Evolutionary conservation across 2,113 vertebrate species (phyloP), one percentile per base, ranked within the genome.

Genomic region (Glaucomys volans): DNA sequence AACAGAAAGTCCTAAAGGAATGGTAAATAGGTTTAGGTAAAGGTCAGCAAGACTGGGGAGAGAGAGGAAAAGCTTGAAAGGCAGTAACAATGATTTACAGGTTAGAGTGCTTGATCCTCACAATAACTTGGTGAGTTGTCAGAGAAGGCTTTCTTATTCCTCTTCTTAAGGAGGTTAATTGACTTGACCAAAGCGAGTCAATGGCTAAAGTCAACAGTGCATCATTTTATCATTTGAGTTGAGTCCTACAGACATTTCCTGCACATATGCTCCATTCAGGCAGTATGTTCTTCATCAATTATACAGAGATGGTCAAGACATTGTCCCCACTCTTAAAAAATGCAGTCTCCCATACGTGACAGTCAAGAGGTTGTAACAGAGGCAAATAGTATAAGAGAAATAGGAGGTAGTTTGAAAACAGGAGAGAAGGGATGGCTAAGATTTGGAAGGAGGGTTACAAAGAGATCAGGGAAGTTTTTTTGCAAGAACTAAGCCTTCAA

Each of bases 11-110:
- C 64, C 95, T 95, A 54, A 94, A 95, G 76, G n/a, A 9, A 87
- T 85, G 37, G 71, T 84, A 97, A 95, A 92, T 94, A 95, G 50
- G 47, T 82, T 96, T 93, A 95, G 62, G 75, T 62, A 95, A 96
- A 95, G 52, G 42, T 96, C 82, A 87, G 18, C 40, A 54, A 83
- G 75, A 9, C 35, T 72, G 28, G 28, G 32, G 18, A 11, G 20
- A 0, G 4, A 66, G 5, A 17, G 13, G 71, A 90, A 67, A 87
- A 20, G 12, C 37, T 64, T 83, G 35, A 79, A 89, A 90, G 22
- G 35, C 69, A 69, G 22, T 80, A 83, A 62, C 47, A 82, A 28
- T 30, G 64, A 92, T 84, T 96, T 44, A 72, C 22, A 90, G 74
- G 35, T 93, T 80, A 97, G 77, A 91, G 74, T 71, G 20, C 13